Percentiles rank a stretch among this genome's conserved stretches.
Evolutionary conservation across 2,888 invertebrate genomes (phyloP).

Genomic region (Lumbricus terrestris): DNA sequence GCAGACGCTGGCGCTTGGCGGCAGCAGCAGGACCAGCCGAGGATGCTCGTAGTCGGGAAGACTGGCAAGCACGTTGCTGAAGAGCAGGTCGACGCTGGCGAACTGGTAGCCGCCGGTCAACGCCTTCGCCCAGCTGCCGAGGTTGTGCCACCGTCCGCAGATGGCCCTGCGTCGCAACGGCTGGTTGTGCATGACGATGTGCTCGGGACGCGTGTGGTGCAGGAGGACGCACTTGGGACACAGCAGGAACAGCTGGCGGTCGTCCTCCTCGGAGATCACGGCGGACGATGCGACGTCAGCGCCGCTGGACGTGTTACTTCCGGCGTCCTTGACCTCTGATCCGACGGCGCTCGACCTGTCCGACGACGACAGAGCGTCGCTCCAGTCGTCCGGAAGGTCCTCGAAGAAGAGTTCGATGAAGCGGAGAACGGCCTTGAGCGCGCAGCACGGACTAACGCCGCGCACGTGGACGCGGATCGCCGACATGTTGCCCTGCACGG

Average conservation of each 20-base stretch:
- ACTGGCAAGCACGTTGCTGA: slow-evolving; percentile 30
- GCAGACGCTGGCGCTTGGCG: slow-evolving; percentile 39
- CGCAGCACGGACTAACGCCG: slow-evolving; percentile 42
- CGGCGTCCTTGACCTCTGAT: slow-evolving; percentile 26
- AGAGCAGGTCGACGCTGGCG: slow-evolving; percentile 31
- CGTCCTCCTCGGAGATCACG: slow-evolving; percentile 28
- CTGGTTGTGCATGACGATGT: slow-evolving; percentile 33
- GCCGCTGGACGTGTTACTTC: slow-evolving; percentile 32
- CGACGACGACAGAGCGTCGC: slow-evolving; percentile 24
- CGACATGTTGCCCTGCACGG: slow-evolving; percentile 39
- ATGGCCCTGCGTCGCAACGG: slow-evolving; percentile 39
- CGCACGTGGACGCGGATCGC: slow-evolving; percentile 39
- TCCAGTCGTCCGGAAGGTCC: slow-evolving; percentile 40
- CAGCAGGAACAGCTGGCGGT: slow-evolving; percentile 37
- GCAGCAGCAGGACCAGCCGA: slow-evolving; percentile 40
- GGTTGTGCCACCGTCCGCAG: slow-evolving; percentile 43
- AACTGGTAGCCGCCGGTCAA: slow-evolving; percentile 41
- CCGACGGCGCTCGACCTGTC: slow-evolving; percentile 35
- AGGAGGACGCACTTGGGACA: slow-evolving; percentile 42
- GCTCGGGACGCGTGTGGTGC: slow-evolving; percentile 38
- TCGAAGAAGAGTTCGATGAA: slow-evolving; percentile 43
- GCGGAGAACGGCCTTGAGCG: slow-evolving; percentile 40
- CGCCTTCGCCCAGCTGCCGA: slow-evolving; percentile 43
- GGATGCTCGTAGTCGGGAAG: slow-evolving; percentile 44
- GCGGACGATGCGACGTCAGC: slow-evolving; percentile 28